Evolutionary conservation across 2,797 vertebrate species (phyloP).

Genomic region (Darevskia mixta): DNA sequence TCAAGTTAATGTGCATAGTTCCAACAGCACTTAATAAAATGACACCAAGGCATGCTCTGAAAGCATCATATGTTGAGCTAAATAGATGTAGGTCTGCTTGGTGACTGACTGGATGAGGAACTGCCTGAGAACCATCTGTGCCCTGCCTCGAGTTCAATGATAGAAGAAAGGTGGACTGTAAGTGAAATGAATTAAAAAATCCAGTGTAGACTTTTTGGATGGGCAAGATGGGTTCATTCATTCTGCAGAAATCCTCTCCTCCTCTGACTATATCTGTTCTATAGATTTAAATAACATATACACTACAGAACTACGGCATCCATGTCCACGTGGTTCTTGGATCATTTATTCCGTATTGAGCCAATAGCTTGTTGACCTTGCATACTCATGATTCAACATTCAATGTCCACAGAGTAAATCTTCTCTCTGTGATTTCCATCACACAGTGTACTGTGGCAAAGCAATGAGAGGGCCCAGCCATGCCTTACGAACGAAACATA

Average conservation of each 20-base stretch:
- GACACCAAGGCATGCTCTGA: not conserved
- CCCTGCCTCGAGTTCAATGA: not conserved
- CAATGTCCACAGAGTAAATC: not conserved
- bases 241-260: not conserved
- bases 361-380: not conserved
- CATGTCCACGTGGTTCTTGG: not conserved
- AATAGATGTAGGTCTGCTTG: not conserved
- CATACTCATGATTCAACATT: not conserved
- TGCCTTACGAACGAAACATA: not conserved
- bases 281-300: not conserved
- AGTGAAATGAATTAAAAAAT: not conserved
- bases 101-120: not conserved
- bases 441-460: not conserved
- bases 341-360: not conserved
- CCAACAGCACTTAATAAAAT: too few relatives aligned
- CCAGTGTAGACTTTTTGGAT: not conserved
- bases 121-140: not conserved
- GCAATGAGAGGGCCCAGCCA: rapidly evolving
- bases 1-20: not conserved
- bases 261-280: not conserved
- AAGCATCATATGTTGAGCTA: not conserved
- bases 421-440: not conserved
- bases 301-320: not conserved
- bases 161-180: not conserved
- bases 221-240: not conserved